Evolutionary conservation across 2,888 invertebrate species (phyloP).

Genomic region (Papilio gigon): DNA sequence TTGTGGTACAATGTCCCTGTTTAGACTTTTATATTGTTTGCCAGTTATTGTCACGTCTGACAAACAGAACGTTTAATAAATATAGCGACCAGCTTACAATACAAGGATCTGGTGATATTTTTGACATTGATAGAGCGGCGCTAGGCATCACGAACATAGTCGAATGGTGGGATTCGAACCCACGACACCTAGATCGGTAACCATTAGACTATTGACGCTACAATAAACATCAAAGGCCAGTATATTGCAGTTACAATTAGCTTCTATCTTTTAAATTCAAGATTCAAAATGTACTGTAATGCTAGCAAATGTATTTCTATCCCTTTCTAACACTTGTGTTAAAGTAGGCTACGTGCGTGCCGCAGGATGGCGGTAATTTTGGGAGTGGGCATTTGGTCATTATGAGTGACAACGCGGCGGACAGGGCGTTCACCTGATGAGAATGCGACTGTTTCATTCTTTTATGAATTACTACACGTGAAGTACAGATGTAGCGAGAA

Average conservation of each 20-base stretch:
- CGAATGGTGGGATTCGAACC: too few species aligned
- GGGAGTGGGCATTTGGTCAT: slow-evolving; percentile 12
- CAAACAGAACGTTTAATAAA: slow-evolving; percentile 13
- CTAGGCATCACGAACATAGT: too few species aligned
- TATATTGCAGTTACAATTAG: too few species aligned
- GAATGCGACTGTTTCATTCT: neutral
- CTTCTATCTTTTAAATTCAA: too few species aligned
- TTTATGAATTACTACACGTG: neutral
- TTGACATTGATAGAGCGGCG: too few species aligned
- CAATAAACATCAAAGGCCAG: too few species aligned
- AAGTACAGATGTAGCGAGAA: too few species aligned
- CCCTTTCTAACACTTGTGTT: neutral
- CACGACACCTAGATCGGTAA: too few species aligned
- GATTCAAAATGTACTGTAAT: too few species aligned
- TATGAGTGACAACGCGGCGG: slow-evolving; percentile 1
- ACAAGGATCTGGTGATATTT: too few species aligned
- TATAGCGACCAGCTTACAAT: neutral
- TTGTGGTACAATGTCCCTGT: neutral
- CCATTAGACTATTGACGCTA: too few species aligned
- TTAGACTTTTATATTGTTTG: slow-evolving; percentile 3
- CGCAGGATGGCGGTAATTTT: slow-evolving; percentile 15
- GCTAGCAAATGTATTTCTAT: neutral
- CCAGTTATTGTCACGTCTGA: neutral
- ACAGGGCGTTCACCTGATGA: slow-evolving; percentile 7
- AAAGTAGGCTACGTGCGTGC: neutral